phyloP scores from a whole-genome alignment of 2,797 vertebrate species.

The Coilia nasus region DNA sequence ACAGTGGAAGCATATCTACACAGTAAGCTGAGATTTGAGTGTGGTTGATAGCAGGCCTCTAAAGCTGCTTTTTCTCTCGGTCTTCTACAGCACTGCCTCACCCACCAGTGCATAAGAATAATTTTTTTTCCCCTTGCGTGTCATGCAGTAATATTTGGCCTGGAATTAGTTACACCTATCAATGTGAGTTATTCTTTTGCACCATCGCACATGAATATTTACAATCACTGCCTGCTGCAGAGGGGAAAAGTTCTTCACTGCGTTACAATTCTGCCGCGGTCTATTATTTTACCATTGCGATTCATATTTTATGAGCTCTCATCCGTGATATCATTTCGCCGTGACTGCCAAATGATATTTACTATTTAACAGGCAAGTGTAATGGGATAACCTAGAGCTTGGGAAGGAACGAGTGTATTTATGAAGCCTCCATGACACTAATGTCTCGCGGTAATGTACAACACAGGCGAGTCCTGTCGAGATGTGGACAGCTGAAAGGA shows the following conservation, averaged over 20 bases:
- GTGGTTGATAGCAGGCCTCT: not conserved
- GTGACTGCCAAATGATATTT: slow-evolving; percentile 73
- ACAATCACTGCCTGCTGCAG: not conserved
- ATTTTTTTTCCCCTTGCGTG: not conserved
- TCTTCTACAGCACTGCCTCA: not conserved
- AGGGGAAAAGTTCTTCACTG: slow-evolving; percentile 55
- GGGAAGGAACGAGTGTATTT: slow-evolving; percentile 77
- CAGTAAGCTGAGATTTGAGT: not conserved
- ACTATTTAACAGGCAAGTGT: slow-evolving; percentile 63
- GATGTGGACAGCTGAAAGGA: slow-evolving; percentile 61
- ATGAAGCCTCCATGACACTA: slow-evolving; percentile 80
- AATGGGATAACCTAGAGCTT: slow-evolving; percentile 73
- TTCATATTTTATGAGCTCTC: slow-evolving; percentile 76
- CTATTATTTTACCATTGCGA: slow-evolving; percentile 71
- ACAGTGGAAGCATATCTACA: not conserved
- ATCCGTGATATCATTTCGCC: slow-evolving; percentile 83
- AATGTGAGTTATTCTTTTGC: slow-evolving; percentile 46
- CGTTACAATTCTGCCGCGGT: slow-evolving; percentile 65
- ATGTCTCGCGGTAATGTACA: slow-evolving; percentile 81
- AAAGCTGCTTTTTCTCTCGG: not conserved
- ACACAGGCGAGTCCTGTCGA: slow-evolving; percentile 78
- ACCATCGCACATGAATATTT: slow-evolving; percentile 69
- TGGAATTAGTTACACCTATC: not conserved
- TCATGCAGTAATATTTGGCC: not conserved
- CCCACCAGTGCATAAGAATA: not conserved